Evolutionary conservation across 2,888 invertebrate genomes (phyloP), one percentile per base, ranked within the genome.

Genomic region (Timandra comae): DNA sequence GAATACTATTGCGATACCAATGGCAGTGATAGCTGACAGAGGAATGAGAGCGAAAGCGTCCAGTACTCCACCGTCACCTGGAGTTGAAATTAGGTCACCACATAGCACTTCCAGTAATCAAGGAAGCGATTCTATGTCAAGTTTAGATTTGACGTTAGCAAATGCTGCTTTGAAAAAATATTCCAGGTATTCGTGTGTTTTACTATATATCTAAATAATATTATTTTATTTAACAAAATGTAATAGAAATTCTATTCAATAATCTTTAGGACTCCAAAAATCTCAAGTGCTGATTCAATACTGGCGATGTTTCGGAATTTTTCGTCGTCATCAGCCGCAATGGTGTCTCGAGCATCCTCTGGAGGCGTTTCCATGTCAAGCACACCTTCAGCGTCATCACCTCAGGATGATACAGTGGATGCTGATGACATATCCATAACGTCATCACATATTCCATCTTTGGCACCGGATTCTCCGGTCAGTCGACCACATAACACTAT

Each of bases 301-400:
- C 72, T 93, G 41, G 92, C 93, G 6, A 93, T 93, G 91, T 92
- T 93, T 63, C 84, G 91, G 33, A 92, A 91, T 61, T 91, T 92
- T 62, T 90, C 91, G 9, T 90, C 91, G 10, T 88, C 89, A 29
- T 88, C 87, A 35, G 88, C 89, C 2, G 88, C 88, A 24, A 86
- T 87, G 35, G 82, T 82, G 8, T 89, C 89, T 38, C 68, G 88
- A 35, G 87, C 89, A 2, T 88, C 91, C 12, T 90, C 91, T 2
- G 82, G 90, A 27, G 88, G 88, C 33, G 78, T 90, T 1, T 91
- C 91, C 3, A 88, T 90, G 10, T 91, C 91, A 4, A 91, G 91
- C 29, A 91, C 91, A 11, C 93, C 92, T 7, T 91, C 91, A 11
- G 91, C 91, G 7, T 91, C 91, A 2, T 92, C 91, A 49, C 92